A percentile compares a stretch with the other conserved stretches of the same genome.
These are phyloP conservation scores for Ptilorrhoa leucosticta DNA, from an alignment of 2,113 vertebrate genomes.

Conservation along the genomic window DNA sequence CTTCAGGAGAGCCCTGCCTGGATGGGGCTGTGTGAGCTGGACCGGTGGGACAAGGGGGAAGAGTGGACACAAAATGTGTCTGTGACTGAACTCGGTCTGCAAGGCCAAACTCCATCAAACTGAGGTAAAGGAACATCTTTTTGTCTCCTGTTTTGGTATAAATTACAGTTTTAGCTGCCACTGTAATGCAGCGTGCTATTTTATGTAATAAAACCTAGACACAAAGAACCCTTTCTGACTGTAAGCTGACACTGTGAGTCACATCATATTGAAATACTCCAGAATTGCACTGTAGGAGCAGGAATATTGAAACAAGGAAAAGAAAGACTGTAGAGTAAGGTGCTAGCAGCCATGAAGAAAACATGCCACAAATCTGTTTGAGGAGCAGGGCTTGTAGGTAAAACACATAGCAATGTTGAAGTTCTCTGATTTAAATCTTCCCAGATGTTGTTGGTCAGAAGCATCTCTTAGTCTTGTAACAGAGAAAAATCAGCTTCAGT, in stretches of 20 bases:
- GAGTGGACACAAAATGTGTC: rapidly evolving
- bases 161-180: not conserved
- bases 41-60: rapidly evolving
- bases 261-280: not conserved
- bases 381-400: not conserved
- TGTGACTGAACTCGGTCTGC: not conserved
- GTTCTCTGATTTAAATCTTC: not conserved
- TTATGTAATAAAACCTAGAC: not conserved
- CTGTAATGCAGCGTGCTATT: not conserved
- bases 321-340: not conserved
- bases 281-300: not conserved
- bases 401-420: not conserved
- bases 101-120: not conserved
- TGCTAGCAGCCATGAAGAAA: not conserved
- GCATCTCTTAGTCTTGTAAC: not conserved
- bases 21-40: not conserved
- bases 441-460: not conserved
- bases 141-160: not conserved
- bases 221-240: not conserved
- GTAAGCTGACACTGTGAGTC: not conserved
- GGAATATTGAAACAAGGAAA: not conserved
- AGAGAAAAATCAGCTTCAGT: not conserved
- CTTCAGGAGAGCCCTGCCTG: not conserved
- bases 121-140: not conserved
- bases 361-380: not conserved